Conservation (phyloP, 2,113 vertebrate genomes). For the Neolamprologus variostigma region DNA sequence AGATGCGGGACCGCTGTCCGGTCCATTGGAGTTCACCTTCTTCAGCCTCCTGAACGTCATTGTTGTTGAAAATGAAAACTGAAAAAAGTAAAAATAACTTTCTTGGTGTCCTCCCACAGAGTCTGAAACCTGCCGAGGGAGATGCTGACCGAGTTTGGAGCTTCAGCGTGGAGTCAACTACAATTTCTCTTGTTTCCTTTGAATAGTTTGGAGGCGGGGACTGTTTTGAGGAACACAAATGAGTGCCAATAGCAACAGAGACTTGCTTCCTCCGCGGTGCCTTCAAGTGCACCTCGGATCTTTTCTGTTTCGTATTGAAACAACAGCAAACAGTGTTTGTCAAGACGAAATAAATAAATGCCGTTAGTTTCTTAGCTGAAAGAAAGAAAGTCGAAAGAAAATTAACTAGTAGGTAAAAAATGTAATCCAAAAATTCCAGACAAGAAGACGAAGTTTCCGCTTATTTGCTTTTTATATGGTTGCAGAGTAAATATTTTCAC, state of each 20-base stretch:
- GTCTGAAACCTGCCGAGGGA: background rate
- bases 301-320: background rate
- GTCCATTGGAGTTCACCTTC: constrained; percentile 62
- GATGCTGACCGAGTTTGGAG: constrained; percentile 3
- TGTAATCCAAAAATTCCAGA: background rate
- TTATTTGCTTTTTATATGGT: background rate
- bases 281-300: background rate
- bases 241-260: background rate
- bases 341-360: background rate
- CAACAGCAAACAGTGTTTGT: background rate
- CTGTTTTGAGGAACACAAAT: background rate
- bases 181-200: background rate
- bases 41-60: constrained; percentile 73
- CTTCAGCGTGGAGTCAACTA: background rate
- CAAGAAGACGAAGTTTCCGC: background rate
- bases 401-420: background rate
- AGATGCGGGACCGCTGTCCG: constrained; percentile 32
- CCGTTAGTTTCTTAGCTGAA: background rate
- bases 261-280: background rate
- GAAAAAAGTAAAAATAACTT: background rate
- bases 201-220: constrained; percentile 9
- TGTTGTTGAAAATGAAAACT: background rate
- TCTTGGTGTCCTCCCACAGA: background rate
- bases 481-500: background rate
- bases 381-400: background rate